Evolutionary conservation across 2,797 vertebrate species (phyloP), one percentile per base, ranked within the genome.

Genomic region (Ataeniobius toweri): DNA sequence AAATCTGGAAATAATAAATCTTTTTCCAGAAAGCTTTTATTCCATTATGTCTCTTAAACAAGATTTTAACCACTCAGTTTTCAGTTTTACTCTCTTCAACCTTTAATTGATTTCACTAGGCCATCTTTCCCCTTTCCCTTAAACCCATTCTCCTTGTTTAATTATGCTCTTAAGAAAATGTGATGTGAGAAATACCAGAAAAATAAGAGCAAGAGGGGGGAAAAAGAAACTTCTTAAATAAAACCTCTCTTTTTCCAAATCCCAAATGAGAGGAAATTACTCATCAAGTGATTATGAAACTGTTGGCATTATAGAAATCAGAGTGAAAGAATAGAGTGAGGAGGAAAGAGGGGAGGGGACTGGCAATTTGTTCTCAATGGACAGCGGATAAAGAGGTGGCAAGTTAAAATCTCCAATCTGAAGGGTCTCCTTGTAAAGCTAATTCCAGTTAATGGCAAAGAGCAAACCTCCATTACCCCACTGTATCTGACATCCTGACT

Each of bases 371-470:
- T 92, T 92, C 90, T 94, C 94, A 94, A 94, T 94, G 91, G 92
- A 91, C 89, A 91, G 78, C 69, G 87, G 91, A 89, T 94, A 93
- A 95, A 94, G 92, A 91, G 91, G 93, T 93, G 93, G 91, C 91
- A 94, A 93, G 94, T 94, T 92, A 91, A 94, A 94, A 91, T 94
- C 92, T 90, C 86, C 90, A 89, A 77, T 93, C 90, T 94, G 74
- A 75, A 94, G 95, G 91, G 89, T 87, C 89, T 95, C 94, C 88
- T 90, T 91, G 93, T 96, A 96, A 97, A 96, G 94, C 96, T 97
- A 96, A 97, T 97, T 96, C 95, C 93, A 92, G 95, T 95, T 96
- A 97, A 97, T 96, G 95, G 95, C 87, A 90, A 93, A 84, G 90
- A 94, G 87, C 90, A 92, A 90, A 91, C 86, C 89, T 91, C 82